Conservation (phyloP, 2,888 invertebrate species). For the Chelonus formosanus region DNA sequence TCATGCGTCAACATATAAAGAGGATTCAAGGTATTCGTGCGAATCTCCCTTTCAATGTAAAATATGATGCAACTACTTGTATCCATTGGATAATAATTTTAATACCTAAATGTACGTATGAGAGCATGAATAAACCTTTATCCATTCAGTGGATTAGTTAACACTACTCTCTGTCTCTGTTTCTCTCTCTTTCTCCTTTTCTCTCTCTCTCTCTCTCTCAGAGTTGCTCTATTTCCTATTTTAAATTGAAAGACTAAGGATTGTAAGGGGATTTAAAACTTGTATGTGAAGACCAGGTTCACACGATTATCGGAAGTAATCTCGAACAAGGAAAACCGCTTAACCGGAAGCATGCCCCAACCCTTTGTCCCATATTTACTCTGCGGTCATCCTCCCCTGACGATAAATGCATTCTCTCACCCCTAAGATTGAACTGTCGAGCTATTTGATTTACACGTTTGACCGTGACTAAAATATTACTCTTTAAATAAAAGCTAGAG, state of each 20-base stretch:
- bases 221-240: slow-evolving; percentile 1
- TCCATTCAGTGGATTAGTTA: not conserved
- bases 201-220: not conserved
- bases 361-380: slow-evolving; percentile 17
- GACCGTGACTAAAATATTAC: not conserved
- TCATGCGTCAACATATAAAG: no score
- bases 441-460: slow-evolving; percentile 11
- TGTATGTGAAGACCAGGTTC: slow-evolving; percentile 19
- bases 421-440: slow-evolving; percentile 8
- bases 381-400: slow-evolving; percentile 9
- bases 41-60: no score
- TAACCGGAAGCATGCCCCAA: slow-evolving; percentile 23
- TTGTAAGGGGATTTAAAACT: not conserved
- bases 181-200: not conserved
- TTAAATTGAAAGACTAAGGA: slow-evolving; percentile 3
- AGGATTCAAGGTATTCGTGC: no score
- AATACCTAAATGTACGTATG: no score
- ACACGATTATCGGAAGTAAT: slow-evolving; percentile 36
- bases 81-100: no score
- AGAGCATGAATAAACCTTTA: not conserved
- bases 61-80: no score
- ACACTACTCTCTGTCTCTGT: not conserved
- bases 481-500: not conserved
- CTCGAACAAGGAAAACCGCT: slow-evolving; percentile 36
- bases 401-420: slow-evolving; percentile 14